Evolutionary conservation across 2,888 invertebrate species (phyloP).

Genomic region (Drosophila maculinotata): DNA sequence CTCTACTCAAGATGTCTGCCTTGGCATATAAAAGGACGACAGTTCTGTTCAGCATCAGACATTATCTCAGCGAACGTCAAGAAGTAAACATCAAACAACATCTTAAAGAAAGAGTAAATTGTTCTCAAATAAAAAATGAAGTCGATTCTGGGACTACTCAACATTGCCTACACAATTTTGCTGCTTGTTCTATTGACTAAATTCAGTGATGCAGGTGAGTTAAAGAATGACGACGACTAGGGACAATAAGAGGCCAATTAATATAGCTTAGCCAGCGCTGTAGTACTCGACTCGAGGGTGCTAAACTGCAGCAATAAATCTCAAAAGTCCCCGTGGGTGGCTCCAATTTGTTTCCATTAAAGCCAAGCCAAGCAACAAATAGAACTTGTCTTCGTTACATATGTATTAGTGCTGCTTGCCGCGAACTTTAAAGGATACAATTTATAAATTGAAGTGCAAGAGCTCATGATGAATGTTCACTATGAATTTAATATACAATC

Average conservation of each 20-base stretch:
- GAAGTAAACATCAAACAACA: slow-evolving; percentile 54
- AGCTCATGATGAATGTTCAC: too few relatives aligned
- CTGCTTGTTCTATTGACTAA: slow-evolving; percentile 60
- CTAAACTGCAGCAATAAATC: slow-evolving; percentile 55
- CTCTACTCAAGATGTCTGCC: too few relatives aligned
- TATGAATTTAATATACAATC: too few relatives aligned
- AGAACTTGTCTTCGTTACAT: slow-evolving; percentile 2
- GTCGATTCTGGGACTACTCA: slow-evolving; percentile 68
- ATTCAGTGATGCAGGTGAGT: slow-evolving; percentile 81
- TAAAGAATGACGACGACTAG: slow-evolving; percentile 1
- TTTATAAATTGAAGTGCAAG: too few relatives aligned
- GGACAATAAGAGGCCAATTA: slow-evolving; percentile 8
- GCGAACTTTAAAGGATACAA: too few relatives aligned
- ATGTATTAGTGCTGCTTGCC: too few relatives aligned
- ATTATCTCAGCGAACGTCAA: slow-evolving; percentile 72
- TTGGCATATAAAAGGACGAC: slow-evolving; percentile 82
- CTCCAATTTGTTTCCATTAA: slow-evolving; percentile 48
- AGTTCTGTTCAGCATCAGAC: slow-evolving; percentile 69
- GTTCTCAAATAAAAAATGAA: slow-evolving; percentile 69
- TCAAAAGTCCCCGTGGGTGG: slow-evolving; percentile 2
- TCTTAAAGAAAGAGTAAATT: slow-evolving; percentile 5
- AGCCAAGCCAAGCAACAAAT: slow-evolving; percentile 8
- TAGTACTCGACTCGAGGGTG: neutral
- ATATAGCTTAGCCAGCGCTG: slow-evolving; percentile 15
- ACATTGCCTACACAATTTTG: slow-evolving; percentile 70